Conservation (phyloP, 2,888 invertebrate species). For the Cheilosia variabilis region DNA sequence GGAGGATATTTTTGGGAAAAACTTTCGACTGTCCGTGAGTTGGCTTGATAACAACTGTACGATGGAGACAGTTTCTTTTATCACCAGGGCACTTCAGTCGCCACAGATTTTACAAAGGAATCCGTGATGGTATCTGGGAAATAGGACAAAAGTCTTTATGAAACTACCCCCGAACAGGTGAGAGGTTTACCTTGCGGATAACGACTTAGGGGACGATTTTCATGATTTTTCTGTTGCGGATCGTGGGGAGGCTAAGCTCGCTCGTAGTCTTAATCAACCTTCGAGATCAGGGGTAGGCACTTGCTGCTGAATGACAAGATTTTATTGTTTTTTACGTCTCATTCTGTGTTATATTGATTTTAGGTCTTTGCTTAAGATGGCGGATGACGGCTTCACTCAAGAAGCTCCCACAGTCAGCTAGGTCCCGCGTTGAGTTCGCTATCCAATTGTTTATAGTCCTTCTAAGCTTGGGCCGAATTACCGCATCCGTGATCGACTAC, state of each 20-base stretch:
- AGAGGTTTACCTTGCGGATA: no score
- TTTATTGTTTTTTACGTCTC: not conserved
- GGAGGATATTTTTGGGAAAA: not conserved
- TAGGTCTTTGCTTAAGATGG: not conserved
- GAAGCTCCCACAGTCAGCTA: not conserved
- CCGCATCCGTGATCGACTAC: no score
- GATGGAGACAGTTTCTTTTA: not conserved
- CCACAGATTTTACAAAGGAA: not conserved
- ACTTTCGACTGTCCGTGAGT: no score
- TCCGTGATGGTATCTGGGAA: not conserved
- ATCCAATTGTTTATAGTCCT: no score
- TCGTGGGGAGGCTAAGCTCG: no score
- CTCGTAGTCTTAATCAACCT: not conserved
- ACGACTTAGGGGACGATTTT: no score
- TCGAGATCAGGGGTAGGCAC: not conserved
- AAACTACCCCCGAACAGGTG: no score
- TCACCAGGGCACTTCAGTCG: no score
- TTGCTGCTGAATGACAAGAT: not conserved
- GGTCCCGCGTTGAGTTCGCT: no score
- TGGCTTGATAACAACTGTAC: not conserved
- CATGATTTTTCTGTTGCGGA: no score
- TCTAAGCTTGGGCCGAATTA: no score
- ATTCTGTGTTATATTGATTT: not conserved
- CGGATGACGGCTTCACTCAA: not conserved
- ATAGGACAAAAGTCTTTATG: no score